Conservation (phyloP, 2,113 vertebrate species). For the Ailurus styani region DNA sequence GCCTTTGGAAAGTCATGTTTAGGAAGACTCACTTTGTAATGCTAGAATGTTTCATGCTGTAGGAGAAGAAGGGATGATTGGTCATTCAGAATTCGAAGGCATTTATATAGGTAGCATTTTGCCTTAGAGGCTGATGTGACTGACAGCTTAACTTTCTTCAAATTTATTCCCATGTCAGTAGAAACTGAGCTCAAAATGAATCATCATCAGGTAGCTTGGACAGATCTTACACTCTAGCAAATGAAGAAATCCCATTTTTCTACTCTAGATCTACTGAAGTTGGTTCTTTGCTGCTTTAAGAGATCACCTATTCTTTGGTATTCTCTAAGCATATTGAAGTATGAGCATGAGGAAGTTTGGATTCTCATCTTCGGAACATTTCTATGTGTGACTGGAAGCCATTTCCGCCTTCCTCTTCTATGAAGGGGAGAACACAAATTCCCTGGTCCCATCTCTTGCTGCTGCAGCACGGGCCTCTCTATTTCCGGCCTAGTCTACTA, state of each 20-base stretch:
- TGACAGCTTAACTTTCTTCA: slow-evolving; percentile 39
- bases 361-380: background rate
- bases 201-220: background rate
- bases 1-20: background rate
- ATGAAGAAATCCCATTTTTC: background rate
- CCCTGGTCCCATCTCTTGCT: background rate
- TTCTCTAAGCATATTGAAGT: background rate
- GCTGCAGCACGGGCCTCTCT: background rate
- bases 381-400: background rate
- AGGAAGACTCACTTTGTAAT: slow-evolving; percentile 51
- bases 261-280: background rate
- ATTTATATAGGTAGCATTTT: background rate
- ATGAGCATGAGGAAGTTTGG: background rate
- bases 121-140: background rate
- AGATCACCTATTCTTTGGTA: background rate
- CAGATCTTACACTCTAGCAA: background rate
- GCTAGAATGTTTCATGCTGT: background rate
- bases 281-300: background rate
- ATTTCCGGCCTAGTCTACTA: slow-evolving; percentile 69
- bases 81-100: background rate
- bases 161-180: background rate
- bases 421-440: background rate
- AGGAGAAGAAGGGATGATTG: background rate
- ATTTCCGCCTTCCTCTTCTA: background rate
- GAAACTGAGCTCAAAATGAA: slow-evolving; percentile 25